These are phyloP conservation scores for Propsilocerus akamusi DNA, from an alignment of 1,140 invertebrate species.

Conservation along the genomic window DNA sequence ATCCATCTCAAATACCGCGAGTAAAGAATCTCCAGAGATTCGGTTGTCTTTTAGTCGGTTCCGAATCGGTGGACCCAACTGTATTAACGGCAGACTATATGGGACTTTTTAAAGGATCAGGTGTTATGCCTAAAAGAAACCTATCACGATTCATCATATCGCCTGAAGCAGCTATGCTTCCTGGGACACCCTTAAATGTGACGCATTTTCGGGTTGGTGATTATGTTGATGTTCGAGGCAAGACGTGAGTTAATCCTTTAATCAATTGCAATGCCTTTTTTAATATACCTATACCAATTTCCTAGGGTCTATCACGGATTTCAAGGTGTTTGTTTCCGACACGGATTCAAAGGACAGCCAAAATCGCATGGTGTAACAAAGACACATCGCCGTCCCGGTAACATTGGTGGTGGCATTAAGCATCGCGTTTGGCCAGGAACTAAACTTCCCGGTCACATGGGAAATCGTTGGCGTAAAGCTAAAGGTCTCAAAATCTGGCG, in stretches of 20 bases:
- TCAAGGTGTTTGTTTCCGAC: constrained; percentile 94
- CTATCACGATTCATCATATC: constrained; percentile 72
- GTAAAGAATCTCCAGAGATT: constrained; percentile 25
- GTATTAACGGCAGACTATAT: constrained; percentile 78
- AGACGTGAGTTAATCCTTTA: constrained; percentile 54
- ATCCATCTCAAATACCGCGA: constrained; percentile 28
- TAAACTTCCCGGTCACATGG: constrained; percentile 96
- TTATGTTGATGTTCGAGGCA: constrained; percentile 72
- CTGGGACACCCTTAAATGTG: constrained; percentile 77
- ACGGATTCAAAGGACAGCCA: constrained; percentile 88
- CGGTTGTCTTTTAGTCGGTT: constrained; percentile 70
- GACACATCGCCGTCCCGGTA: constrained; percentile 80
- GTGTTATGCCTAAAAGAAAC: constrained; percentile 74
- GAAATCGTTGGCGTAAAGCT: constrained; percentile 50
- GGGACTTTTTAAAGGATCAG: constrained; percentile 65
- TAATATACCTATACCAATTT: constrained; percentile 8
- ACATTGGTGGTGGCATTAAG: constrained; percentile 69
- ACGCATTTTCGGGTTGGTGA: constrained; percentile 85
- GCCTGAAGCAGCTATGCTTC: constrained; percentile 66
- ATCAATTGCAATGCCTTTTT: constrained; percentile 6
- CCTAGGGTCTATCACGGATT: constrained; percentile 82
- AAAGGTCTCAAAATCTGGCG: constrained; percentile 68
- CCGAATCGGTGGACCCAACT: constrained; percentile 73
- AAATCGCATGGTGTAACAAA: constrained; percentile 87
- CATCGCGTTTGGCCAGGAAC: constrained; percentile 83